Conservation (phyloP, 2,888 invertebrate genomes). For the Chrysotoxum bicinctum region DNA sequence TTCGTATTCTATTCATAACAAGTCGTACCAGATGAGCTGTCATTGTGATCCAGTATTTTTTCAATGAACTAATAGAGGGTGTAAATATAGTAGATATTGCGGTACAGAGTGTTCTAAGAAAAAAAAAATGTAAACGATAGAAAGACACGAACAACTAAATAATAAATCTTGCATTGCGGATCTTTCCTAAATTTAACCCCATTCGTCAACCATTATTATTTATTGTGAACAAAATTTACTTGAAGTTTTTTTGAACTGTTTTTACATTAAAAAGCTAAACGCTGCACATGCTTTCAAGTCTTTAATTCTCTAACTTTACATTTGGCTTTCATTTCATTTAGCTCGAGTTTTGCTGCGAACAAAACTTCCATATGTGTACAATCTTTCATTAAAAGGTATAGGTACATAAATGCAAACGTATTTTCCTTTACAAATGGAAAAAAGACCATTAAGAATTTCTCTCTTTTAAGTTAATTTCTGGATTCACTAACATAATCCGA, state of each 20-base stretch:
- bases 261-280: neutral
- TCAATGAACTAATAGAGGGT: slow-evolving; percentile 1
- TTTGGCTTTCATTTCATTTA: too few relatives aligned
- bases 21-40: neutral
- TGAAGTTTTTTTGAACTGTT: too few relatives aligned
- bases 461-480: neutral
- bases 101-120: neutral
- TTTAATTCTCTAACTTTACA: neutral
- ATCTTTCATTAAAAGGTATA: too few relatives aligned
- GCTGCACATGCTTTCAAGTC: neutral
- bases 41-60: neutral
- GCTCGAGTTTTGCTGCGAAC: neutral
- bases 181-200: neutral
- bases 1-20: slow-evolving; percentile 19
- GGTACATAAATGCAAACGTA: too few relatives aligned
- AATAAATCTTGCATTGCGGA: neutral
- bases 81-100: neutral
- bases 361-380: neutral
- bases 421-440: neutral
- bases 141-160: neutral
- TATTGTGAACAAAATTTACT: neutral
- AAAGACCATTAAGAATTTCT: neutral
- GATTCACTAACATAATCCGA: neutral
- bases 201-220: neutral
- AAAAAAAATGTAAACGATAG: neutral